Base-by-base conservation (phyloP, 2,888 invertebrate species). In the Stenoptilia bipunctidactyla region DNA sequence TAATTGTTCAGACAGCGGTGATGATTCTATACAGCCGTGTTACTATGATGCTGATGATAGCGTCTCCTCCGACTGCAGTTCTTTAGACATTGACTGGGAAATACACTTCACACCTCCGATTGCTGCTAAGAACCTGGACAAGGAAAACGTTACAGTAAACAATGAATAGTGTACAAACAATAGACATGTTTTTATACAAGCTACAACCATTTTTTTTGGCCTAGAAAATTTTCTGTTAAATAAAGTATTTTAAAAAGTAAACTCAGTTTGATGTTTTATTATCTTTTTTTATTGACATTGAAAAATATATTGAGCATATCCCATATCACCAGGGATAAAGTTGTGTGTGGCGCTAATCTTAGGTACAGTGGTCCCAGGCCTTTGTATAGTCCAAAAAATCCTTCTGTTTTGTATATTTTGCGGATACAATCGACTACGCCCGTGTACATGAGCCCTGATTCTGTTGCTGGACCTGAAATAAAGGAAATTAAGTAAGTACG, bases 331-430 rank as follows among this genome's bases (percentile, higher is more conserved):
- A 94, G 79, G 44, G 90, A 91, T 0, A 93, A 66, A 8, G 93
- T 88, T 0, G 92, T 92, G 57, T 94, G 93, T 0, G 93, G 93
- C 2, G 92, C 92, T 54, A 91, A 86, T 48, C 93, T 85, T 47
- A 92, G 73, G 70, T 92, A 92, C 1, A 90, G 87, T 0, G 93
- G 92, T 6, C 89, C 86, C 53, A 91, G 84, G 2, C 92, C 94
- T 70, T 94, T 94, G 65, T 93, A 94, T 25, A 93, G 85, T 1
- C 92, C 92, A 53, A 86, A 85, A 1, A 92, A 39, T 0, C 96
- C 94, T 84, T 96, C 96, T 1, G 86, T 88, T 58, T 71, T 85
- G 52, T 89, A 89, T 44, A 92, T 93, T 74, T 95, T 94, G 1
- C 75, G 51, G 20, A 92, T 85, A 56, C 94, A 94, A 66, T 96